These are phyloP conservation scores for Halcyon smyrnensis DNA, from an alignment of 2,797 vertebrate genomes.

Conservation along the genomic window DNA sequence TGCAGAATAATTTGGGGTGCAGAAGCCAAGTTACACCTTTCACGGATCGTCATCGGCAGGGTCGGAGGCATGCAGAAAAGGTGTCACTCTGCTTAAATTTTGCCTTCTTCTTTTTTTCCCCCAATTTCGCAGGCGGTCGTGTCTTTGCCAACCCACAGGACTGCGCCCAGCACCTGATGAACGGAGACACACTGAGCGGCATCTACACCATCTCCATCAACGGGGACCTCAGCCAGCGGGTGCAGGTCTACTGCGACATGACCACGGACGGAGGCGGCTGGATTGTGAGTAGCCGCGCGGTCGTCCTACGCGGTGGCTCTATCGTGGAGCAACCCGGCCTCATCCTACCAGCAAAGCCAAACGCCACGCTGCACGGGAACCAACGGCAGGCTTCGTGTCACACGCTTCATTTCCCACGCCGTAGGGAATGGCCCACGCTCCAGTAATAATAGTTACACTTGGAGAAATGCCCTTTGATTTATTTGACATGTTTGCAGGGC, in stretches of 20 bases:
- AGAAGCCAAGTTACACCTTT: background rate
- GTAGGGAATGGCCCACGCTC: constrained; percentile 22
- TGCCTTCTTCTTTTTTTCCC: background rate
- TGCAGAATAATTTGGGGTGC: accelerated
- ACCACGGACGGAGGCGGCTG: constrained; percentile 93
- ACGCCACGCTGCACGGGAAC: accelerated
- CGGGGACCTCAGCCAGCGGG: constrained; percentile 87
- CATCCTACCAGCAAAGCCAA: background rate
- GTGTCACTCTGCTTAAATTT: background rate
- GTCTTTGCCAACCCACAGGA: constrained; percentile 95
- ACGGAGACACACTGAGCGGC: constrained; percentile 90
- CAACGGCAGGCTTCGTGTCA: background rate
- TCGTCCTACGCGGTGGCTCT: accelerated
- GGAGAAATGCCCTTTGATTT: constrained; percentile 71
- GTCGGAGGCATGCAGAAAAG: accelerated
- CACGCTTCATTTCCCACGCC: constrained; percentile 21
- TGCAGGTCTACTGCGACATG: constrained; percentile 98
- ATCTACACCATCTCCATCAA: constrained; percentile 95
- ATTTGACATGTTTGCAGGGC: constrained; percentile 68
- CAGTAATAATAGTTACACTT: constrained; percentile 59
- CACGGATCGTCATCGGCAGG: background rate
- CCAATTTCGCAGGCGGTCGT: constrained; percentile 83
- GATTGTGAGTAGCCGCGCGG: constrained; percentile 87
- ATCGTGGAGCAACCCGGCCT: background rate
- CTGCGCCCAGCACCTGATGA: constrained; percentile 95